Conservation (phyloP, 2,113 vertebrate genomes). For the Callaeas wilsoni region DNA sequence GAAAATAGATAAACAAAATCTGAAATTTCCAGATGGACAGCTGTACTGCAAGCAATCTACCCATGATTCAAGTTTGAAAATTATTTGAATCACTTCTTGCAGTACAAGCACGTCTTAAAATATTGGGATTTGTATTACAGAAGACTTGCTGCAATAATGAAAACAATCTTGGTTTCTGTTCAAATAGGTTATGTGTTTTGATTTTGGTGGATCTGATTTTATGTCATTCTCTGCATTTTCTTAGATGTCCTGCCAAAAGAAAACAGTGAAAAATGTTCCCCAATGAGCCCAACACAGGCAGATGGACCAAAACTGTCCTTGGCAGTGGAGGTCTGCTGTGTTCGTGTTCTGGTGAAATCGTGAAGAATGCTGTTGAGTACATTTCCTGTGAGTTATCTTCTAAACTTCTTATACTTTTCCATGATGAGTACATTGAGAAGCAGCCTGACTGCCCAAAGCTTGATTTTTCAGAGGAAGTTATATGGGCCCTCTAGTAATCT, state of each 20-base stretch:
- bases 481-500: not conserved
- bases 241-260: not conserved
- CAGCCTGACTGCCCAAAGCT: not conserved
- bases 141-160: not conserved
- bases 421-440: not conserved
- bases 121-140: not conserved
- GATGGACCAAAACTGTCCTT: not conserved
- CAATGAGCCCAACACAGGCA: not conserved
- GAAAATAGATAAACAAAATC: conserved; percentile 6
- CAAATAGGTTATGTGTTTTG: not conserved
- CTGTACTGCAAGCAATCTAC: not conserved
- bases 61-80: not conserved
- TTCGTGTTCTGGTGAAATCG: not conserved
- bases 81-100: not conserved
- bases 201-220: not conserved
- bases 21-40: conserved; percentile 13
- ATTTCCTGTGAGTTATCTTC: not conserved
- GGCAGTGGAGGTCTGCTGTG: not conserved
- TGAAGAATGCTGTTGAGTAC: not conserved
- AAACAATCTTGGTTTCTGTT: not conserved
- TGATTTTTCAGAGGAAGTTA: not conserved
- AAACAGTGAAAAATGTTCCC: not conserved
- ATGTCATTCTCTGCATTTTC: not conserved
- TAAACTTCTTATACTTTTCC: not conserved
- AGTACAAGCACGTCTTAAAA: not conserved